Evolutionary conservation across 2,113 vertebrate genomes (phyloP), one percentile per base, ranked within the genome.

Genomic region (Shinisaurus crocodilurus): DNA sequence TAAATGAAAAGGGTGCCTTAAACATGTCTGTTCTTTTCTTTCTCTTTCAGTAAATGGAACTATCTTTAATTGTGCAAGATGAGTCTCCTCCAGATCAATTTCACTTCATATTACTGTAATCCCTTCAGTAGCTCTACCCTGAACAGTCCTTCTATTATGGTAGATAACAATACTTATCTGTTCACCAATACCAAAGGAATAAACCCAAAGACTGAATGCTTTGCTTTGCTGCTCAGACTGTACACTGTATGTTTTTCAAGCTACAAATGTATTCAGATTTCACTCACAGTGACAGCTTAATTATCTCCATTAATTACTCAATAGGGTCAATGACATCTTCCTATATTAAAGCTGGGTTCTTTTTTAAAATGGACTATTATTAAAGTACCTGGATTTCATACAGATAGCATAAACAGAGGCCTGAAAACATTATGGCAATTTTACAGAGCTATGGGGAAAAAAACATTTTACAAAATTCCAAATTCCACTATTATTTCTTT

Each of bases 111-210:
- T 82, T 91, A 93, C 57, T 91, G 86, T 74, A 91, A 93, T 77
- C 50, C 84, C 81, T 94, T 94, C 87, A 89, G 90, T 88, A 95
- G 89, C 65, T 86, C 20, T 80, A 91, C 84, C 83, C 45, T n/a
- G 89, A 96, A 94, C 91, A 96, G 87, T 82, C 87, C 65, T 74
- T 94, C 94, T 90, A 87, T 96, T 94, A 95, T 93, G 87, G 93
- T 90, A 27, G 12, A 89, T 88, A 90, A 95, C 88, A 95, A 90
- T 92, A 94, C 88, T 92, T 88, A 95, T 0, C 94, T 94, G 92
- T 94, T 96, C 95, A 80, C 7, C 89, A 90, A 94, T 92, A 94
- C 91, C 45, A 94, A 92, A 93, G 87, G 89, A 91, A 91, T 75
- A 90, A 85, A 85, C 34, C 91, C 90, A 88, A 95, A 92, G 93